Conservation (phyloP, 2,797 vertebrate genomes). For the Strix occidentalis region DNA sequence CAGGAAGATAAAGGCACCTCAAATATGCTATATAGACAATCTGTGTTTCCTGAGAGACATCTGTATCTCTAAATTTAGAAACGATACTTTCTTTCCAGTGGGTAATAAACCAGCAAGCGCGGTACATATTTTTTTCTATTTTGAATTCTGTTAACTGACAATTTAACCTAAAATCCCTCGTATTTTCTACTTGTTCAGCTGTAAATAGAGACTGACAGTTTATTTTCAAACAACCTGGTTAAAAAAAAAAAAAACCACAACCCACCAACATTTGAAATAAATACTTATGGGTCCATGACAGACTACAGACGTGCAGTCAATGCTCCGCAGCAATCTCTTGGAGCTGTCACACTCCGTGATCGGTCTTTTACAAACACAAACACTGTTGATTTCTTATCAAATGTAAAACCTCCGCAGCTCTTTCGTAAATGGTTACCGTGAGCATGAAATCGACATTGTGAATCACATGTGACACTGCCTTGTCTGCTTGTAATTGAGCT, state of each 20-base stretch:
- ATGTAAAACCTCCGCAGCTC: conserved; percentile 93
- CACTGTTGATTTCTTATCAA: conserved; percentile 96
- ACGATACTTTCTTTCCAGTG: conserved; percentile 49
- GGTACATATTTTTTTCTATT: conserved; percentile 76
- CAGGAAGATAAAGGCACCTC: neutral
- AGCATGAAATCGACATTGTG: conserved; percentile 99
- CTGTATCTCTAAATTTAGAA: conserved; percentile 43
- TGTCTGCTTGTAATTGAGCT: conserved; percentile 96
- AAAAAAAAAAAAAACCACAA: neutral
- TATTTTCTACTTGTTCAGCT: conserved; percentile 76
- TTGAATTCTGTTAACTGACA: conserved; percentile 82
- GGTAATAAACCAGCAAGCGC: conserved; percentile 64
- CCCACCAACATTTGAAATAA: conserved; percentile 86
- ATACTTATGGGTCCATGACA: conserved; percentile 94
- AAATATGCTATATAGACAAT: neutral
- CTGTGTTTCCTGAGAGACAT: neutral
- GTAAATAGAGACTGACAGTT: conserved; percentile 87
- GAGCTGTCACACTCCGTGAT: conserved; percentile 98
- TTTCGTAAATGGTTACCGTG: conserved; percentile 93
- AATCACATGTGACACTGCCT: conserved; percentile 98
- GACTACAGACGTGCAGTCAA: conserved; percentile 83
- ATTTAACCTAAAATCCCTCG: conserved; percentile 82
- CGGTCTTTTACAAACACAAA: conserved; percentile 88
- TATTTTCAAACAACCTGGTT: conserved; percentile 74
- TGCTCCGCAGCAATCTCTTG: conserved; percentile 84